Evolutionary conservation across 2,797 vertebrate genomes (phyloP).

Genomic region (Pelochelys cantorii): DNA sequence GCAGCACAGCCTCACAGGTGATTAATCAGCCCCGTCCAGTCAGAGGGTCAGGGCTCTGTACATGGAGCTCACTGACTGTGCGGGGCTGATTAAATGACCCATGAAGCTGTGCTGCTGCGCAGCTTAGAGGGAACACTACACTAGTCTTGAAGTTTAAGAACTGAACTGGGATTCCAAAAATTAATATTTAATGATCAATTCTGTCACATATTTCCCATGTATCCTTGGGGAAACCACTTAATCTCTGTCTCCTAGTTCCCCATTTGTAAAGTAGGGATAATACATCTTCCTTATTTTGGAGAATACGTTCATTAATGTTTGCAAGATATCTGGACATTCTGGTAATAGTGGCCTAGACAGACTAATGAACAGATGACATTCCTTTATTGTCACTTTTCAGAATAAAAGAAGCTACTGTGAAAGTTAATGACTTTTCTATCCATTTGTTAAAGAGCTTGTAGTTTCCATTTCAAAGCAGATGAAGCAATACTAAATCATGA

Average conservation of each 20-base stretch:
- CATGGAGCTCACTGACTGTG: too few relatives aligned
- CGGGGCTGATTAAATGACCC: too few relatives aligned
- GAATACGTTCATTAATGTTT: slow-evolving; percentile 28
- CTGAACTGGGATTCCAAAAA: background rate
- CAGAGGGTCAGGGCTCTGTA: too few relatives aligned
- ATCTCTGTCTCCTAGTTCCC: background rate
- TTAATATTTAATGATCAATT: background rate
- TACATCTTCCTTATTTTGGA: background rate
- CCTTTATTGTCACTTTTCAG: background rate
- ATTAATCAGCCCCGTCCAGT: too few relatives aligned
- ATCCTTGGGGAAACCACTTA: background rate
- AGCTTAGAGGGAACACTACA: background rate
- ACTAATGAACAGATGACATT: slow-evolving; percentile 15
- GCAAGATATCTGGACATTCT: background rate
- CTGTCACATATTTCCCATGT: too few relatives aligned
- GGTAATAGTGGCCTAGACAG: background rate
- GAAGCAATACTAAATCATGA: slow-evolving; percentile 28
- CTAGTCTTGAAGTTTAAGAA: background rate
- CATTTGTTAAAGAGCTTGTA: slow-evolving; percentile 42
- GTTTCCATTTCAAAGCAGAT: background rate
- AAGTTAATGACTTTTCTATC: slow-evolving; percentile 35
- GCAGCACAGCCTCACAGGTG: too few relatives aligned
- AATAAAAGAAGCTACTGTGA: slow-evolving; percentile 31
- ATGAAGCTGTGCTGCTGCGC: too few relatives aligned
- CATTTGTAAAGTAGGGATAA: background rate